phyloP scores from a whole-genome alignment of 2,797 vertebrate genomes.

The Microcaecilia unicolor region DNA sequence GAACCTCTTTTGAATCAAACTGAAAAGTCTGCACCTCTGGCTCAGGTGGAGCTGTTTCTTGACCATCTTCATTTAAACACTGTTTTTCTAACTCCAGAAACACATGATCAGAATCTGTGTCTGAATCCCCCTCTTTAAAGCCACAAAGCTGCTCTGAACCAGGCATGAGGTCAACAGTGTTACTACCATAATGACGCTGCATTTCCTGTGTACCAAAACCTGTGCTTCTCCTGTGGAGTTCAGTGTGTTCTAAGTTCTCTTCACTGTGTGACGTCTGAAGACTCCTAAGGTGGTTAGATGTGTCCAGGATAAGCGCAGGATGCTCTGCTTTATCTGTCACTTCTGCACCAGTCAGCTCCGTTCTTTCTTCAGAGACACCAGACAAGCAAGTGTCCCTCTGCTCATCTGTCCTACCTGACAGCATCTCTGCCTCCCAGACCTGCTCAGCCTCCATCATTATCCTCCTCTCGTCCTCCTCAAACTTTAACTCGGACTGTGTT shows the following conservation, averaged over 20 bases:
- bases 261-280: background rate
- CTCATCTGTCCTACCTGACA: constrained; percentile 39
- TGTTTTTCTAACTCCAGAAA: constrained; percentile 64
- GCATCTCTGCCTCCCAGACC: constrained; percentile 58
- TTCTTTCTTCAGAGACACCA: constrained; percentile 69
- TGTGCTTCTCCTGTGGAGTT: too few relatives aligned
- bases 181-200: background rate
- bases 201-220: constrained; percentile 1
- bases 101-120: constrained; percentile 62
- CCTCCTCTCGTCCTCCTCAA: constrained; percentile 84
- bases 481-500: constrained; percentile 84
- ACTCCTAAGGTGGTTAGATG: constrained; percentile 6
- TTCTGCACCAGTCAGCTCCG: constrained; percentile 22
- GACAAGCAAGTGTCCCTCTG: constrained; percentile 45
- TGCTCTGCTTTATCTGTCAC: background rate
- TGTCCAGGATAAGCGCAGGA: constrained; percentile 11
- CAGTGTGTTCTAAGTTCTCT: too few relatives aligned
- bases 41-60: constrained; percentile 38
- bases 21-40: constrained; percentile 25
- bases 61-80: constrained; percentile 52
- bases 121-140: constrained; percentile 40
- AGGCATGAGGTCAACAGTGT: constrained; percentile 6
- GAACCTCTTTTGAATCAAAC: constrained; percentile 18
- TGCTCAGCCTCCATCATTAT: constrained; percentile 67
- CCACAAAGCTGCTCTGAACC: constrained; percentile 4